Evolutionary conservation across 2,888 invertebrate species (phyloP).

Genomic region (Lasioglossum zephyrum): DNA sequence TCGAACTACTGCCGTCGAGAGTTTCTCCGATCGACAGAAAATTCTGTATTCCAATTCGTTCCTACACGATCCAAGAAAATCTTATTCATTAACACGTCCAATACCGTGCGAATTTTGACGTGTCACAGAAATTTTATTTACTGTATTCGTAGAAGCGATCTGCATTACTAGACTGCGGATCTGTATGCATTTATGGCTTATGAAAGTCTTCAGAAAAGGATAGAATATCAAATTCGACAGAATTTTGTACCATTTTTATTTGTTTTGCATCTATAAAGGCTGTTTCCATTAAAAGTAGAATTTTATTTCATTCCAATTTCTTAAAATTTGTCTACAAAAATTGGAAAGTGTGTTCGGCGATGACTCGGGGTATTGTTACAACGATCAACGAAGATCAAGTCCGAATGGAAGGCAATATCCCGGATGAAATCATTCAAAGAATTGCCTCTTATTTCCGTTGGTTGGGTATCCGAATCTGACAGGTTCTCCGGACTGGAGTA

Average conservation of each 20-base stretch:
- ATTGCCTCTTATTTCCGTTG: not conserved
- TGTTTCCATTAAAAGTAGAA: too few species aligned
- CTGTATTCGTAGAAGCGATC: too few species aligned
- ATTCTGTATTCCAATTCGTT: not conserved
- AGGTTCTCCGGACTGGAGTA: slow-evolving; percentile 25
- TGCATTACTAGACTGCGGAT: too few species aligned
- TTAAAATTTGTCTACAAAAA: too few species aligned
- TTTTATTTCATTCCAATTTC: too few species aligned
- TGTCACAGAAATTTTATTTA: not conserved
- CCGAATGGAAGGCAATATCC: not conserved
- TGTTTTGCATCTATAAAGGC: too few species aligned
- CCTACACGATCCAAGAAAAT: not conserved
- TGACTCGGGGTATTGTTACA: not conserved
- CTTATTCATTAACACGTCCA: not conserved
- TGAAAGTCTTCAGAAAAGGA: too few species aligned
- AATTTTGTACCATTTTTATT: too few species aligned
- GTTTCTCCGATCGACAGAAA: not conserved
- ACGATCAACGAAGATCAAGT: not conserved
- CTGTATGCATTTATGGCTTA: too few species aligned
- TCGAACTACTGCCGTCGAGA: not conserved
- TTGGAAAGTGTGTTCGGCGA: too few species aligned
- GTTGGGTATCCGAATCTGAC: not conserved
- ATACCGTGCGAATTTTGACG: not conserved
- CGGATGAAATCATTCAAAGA: slow-evolving; percentile 8
- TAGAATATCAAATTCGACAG: too few species aligned